Evolutionary conservation across 2,888 invertebrate species (phyloP).

Genomic region (Sinohyriopsis cumingii): DNA sequence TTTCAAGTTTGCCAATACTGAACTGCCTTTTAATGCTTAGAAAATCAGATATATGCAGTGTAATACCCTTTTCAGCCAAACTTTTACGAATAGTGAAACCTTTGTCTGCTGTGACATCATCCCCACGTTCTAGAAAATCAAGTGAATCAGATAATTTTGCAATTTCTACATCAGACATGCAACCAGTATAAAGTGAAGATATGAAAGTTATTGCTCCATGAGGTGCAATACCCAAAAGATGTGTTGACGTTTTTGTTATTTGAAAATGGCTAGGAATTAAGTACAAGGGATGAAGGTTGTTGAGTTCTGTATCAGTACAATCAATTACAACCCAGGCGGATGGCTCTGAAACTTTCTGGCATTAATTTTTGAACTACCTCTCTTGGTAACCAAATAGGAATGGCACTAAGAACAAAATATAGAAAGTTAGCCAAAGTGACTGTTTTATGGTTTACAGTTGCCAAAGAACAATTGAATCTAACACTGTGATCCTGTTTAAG

Average conservation of each 20-base stretch:
- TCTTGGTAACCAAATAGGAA: no score
- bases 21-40: conserved; percentile 20
- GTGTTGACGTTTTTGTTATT: conserved; percentile 12
- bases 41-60: conserved; percentile 16
- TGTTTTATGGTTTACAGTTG: no score
- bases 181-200: no score
- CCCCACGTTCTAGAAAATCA: conserved; percentile 21
- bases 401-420: no score
- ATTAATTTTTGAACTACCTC: no score
- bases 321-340: background rate
- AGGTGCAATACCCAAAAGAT: conserved; percentile 14
- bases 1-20: conserved; percentile 10
- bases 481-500: no score
- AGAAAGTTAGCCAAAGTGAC: no score
- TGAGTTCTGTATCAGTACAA: background rate
- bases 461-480: no score
- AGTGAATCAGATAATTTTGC: conserved; percentile 15
- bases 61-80: conserved; percentile 19
- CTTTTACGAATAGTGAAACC: conserved; percentile 17
- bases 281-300: conserved; percentile 1
- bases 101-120: conserved; percentile 28
- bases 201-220: no score
- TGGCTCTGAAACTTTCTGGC: background rate
- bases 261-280: conserved; percentile 4
- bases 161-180: conserved; percentile 30